Base-by-base conservation (phyloP, 1,140 invertebrate genomes). In the Sipha flava region DNA sequence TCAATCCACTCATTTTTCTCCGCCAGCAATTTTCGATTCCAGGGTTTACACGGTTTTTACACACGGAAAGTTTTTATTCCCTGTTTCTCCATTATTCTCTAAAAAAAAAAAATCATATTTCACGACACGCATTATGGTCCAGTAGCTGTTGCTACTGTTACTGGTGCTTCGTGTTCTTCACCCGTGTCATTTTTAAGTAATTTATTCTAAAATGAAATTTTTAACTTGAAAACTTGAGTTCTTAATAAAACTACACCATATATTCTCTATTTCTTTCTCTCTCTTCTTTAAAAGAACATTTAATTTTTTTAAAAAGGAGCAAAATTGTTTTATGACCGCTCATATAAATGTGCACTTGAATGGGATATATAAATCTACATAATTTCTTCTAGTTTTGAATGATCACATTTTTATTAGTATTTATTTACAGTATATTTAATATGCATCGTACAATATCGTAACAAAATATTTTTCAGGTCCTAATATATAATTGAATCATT, bases 201-300 rank as follows among this genome's bases (percentile, higher is more conserved):
- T 70, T 70, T 70, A 70, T 70, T 70, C 43, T n/a, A 47, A 70
- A 70, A 47, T 47, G 16, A 23, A 70, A 70, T 70, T 47, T 70
- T 70, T 47, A 47, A 70, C 40, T 29, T 47, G 47, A 70, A 68
- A 29, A 9, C 26, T 31, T 9, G 40, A 23, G 43, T 70, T 45
- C 26, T 47, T 70, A 45, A 47, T 70, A 70, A 47, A 47, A 70
- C 43, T 70, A 0, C 21, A 23, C 54, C 18, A 23, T 52, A 23
- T n/a, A 9, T 23, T 5, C 7, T 2, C 21, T 7, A 7, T 18
- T 10, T 29, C 2, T 47, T 10, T 29, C 23, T 26, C 23, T 43
- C 34, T 0, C 18, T 16, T 14, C 1, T 14, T 10, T 26, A n/a
- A n/a, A 21, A 40, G 18, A 12, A 12, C 31, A 34, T 5, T 37